Conservation (phyloP, 1,140 invertebrate species). For the Achroia grisella region DNA sequence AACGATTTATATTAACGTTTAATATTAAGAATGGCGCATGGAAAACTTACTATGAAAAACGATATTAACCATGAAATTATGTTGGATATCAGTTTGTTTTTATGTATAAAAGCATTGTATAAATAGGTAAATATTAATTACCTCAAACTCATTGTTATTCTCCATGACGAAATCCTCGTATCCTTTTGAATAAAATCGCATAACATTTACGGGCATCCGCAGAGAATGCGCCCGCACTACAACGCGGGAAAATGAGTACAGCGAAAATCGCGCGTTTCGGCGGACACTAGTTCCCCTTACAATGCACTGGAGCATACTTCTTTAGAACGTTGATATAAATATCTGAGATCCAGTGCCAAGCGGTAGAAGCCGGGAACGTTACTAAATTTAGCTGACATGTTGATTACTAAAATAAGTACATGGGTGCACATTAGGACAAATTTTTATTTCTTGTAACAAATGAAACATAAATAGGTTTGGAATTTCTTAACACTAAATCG, state of each 20-base stretch:
- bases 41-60: too few species aligned
- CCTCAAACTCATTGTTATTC: conserved; percentile 56
- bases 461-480: conserved; percentile 17
- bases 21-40: too few species aligned
- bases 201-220: conserved; percentile 18
- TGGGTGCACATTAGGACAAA: too few species aligned
- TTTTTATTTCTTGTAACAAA: conserved; percentile 10
- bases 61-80: too few species aligned
- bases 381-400: conserved; percentile 24
- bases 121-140: conserved; percentile 16
- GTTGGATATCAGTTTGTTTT: too few species aligned
- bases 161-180: conserved; percentile 61
- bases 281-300: conserved; percentile 23
- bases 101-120: too few species aligned
- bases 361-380: conserved; percentile 19
- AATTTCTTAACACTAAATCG: conserved; percentile 22
- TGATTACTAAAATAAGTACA: too few species aligned
- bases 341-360: conserved; percentile 44
- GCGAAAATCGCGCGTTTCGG: conserved; percentile 12
- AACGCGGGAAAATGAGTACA: conserved; percentile 11
- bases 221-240: conserved; percentile 5
- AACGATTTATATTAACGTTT: too few species aligned
- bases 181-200: conserved; percentile 44
- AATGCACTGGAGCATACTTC: conserved; percentile 43
- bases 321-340: conserved; percentile 55